These are phyloP conservation scores for Heliconius hermathena DNA, from an alignment of 1,140 invertebrate species.

Conservation along the genomic window DNA sequence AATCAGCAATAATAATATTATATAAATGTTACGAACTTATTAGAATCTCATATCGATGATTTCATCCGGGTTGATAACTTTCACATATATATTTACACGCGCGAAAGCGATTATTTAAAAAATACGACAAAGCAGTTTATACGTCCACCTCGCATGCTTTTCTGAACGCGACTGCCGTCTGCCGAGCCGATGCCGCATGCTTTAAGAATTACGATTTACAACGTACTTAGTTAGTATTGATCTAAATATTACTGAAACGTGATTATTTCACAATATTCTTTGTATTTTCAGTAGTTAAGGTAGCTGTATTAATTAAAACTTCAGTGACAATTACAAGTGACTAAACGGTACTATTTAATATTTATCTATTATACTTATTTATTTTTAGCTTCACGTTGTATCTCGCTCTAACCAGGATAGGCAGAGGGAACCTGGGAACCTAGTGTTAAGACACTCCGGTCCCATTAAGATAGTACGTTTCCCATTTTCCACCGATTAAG, in stretches of 20 bases:
- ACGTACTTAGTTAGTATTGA: constrained; percentile 11
- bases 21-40: constrained; percentile 17
- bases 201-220: constrained; percentile 1
- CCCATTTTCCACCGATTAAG: no score
- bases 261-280: constrained; percentile 3
- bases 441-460: no score
- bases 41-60: constrained; percentile 29
- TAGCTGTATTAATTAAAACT: neutral
- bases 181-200: neutral
- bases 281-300: constrained; percentile 20
- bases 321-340: neutral
- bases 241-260: constrained; percentile 18
- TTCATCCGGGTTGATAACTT: constrained; percentile 38
- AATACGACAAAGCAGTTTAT: neutral
- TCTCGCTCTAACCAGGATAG: no score
- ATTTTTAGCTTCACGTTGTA: no score
- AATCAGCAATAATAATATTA: neutral
- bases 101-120: constrained; percentile 10
- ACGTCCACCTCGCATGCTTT: constrained; percentile 18
- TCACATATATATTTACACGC: constrained; percentile 29
- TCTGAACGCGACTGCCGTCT: constrained; percentile 27
- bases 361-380: no score
- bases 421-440: no score
- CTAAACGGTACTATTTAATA: no score
- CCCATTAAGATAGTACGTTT: no score